phyloP scores from a whole-genome alignment of 92 coral and sea anemone species.

The Anthopleura xanthogrammica region DNA sequence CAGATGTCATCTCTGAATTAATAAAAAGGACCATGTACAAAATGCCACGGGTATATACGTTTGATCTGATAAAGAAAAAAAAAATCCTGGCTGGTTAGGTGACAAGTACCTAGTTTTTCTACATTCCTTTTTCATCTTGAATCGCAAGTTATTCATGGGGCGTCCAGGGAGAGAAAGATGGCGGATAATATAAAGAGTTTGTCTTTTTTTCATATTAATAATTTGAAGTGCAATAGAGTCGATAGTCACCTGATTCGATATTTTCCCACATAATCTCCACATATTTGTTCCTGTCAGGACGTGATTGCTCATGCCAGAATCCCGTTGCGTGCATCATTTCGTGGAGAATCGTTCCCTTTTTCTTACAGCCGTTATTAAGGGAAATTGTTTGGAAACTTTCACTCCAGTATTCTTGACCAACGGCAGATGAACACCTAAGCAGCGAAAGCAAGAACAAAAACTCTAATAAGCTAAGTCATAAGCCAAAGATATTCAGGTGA shows the following conservation, averaged over 20 bases:
- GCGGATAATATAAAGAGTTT: background rate
- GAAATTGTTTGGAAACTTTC: constrained; percentile 59
- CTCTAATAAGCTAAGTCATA: no score
- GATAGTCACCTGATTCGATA: constrained; percentile 45
- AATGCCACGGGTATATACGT: no score
- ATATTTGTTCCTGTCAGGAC: constrained; percentile 75
- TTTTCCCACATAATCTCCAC: constrained; percentile 84
- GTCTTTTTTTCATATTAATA: background rate
- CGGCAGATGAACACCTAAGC: constrained; percentile 67
- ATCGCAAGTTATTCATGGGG: no score
- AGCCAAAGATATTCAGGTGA: background rate
- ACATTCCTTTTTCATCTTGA: no score
- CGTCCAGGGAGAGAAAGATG: no score
- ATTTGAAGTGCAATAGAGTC: background rate
- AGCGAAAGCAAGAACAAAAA: background rate
- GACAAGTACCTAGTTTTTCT: no score
- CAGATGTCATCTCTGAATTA: no score
- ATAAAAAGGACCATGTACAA: no score
- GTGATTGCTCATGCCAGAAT: constrained; percentile 92
- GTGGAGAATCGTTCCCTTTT: constrained; percentile 58
- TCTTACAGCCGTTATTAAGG: constrained; percentile 61
- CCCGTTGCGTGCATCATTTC: constrained; percentile 87
- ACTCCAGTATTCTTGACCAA: constrained; percentile 55
- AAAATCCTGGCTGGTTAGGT: no score
- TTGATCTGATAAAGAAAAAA: no score